Evolutionary conservation across 2,888 invertebrate genomes (phyloP), one percentile per base, ranked within the genome.

Genomic region (Caenorhabditis sp.): DNA sequence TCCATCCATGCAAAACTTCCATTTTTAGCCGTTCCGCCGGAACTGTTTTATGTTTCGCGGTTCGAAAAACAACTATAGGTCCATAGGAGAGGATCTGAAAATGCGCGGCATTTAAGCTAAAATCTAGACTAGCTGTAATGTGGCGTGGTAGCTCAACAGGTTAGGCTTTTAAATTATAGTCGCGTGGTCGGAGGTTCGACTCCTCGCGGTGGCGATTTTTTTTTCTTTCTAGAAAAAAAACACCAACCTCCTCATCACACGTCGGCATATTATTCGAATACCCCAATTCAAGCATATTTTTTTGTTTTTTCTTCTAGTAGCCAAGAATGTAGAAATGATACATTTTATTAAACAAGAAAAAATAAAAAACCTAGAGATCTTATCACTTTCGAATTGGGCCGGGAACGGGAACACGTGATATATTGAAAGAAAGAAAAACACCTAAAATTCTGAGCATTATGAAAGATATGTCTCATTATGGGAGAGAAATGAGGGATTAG

Each of bases 1-100:
- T 59, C 77, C 77, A 77, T 19, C 77, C 77, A 60, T 74, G 69
- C 14, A 74, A 24, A n/a, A 77, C 69, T 43, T 43, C 43, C 43
- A 43, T 43, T 43, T 43, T 43, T 14, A 43, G 12, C 1, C 14
- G 31, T 1, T 27, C 31, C 21, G 8, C n/a, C 17, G 31, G 57
- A 27, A 58, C 2, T 5, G 6, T 17, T 17, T 43, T 5, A 12
- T 53, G 53, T 21, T 53, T 53, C 8, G 4, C 21, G 3, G 53
- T 53, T 8, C 24, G 53, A 24, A 53, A 53, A 2, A 53, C 53
- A 1, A 53, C 21, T 24, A 53, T 53, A 3, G 53, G 53, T 12
- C 53, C 53, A 21, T 53, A 53, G 21, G 53, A 53, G 21, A 53
- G 53, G 21, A 53, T 53, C 53, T 53, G 53, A n/a, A 50, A 50